Evolutionary conservation across 2,797 vertebrate genomes (phyloP).

Genomic region (Clarias pachynema): DNA sequence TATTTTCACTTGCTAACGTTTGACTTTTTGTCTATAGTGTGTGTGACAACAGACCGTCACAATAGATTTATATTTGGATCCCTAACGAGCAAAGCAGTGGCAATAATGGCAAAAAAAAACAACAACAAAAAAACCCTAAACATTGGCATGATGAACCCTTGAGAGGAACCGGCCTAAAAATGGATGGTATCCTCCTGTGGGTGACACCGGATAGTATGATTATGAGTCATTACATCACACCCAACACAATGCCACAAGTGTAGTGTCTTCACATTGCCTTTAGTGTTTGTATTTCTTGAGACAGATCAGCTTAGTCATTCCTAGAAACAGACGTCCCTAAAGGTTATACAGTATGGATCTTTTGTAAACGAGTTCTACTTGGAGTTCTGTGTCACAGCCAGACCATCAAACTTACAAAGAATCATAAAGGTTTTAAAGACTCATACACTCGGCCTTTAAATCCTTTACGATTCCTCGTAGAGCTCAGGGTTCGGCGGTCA

Average conservation of each 20-base stretch:
- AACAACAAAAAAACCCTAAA: neutral
- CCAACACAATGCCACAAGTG: neutral
- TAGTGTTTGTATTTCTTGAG: neutral
- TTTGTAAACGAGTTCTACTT: neutral
- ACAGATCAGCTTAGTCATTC: neutral
- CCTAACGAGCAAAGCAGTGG: neutral
- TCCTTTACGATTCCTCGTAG: no score
- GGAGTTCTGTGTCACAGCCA: neutral
- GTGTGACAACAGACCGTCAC: no score
- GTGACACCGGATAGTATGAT: neutral
- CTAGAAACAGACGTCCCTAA: neutral
- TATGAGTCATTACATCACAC: neutral
- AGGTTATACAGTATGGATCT: neutral
- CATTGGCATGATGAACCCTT: neutral
- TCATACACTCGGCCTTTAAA: neutral
- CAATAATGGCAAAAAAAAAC: no score
- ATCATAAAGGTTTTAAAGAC: neutral
- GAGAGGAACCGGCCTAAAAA: neutral
- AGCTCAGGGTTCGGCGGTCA: no score
- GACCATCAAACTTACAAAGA: neutral
- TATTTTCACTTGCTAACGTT: no score
- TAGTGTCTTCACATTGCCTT: neutral
- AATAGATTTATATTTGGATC: no score
- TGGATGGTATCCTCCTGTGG: neutral
- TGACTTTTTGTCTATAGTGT: no score